Evolutionary conservation across 2,888 invertebrate genomes (phyloP).

Genomic region (Lacanobia oleracea): DNA sequence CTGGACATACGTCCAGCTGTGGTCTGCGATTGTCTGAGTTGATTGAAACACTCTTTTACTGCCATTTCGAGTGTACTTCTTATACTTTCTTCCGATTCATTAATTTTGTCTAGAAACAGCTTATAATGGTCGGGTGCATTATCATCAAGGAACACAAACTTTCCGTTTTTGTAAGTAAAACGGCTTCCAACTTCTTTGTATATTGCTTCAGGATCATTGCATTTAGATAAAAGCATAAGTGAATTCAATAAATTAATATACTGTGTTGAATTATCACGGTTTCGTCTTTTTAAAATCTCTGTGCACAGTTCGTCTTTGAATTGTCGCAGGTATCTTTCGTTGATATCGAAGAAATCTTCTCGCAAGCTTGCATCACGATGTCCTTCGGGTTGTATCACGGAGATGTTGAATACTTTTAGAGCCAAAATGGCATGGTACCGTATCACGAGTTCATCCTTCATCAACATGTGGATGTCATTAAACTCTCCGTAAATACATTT

Average conservation of each 20-base stretch:
- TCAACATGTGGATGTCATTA: conserved; percentile 13
- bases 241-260: too few species aligned
- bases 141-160: conserved; percentile 26
- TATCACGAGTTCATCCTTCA: conserved; percentile 40
- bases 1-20: too few species aligned
- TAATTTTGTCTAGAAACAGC: conserved; percentile 8
- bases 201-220: background rate
- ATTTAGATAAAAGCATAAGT: too few species aligned
- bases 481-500: background rate
- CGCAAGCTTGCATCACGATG: conserved; percentile 33
- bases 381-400: conserved; percentile 8
- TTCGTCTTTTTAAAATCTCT: conserved; percentile 20
- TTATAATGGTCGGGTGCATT: background rate
- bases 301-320: conserved; percentile 28
- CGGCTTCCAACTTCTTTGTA: background rate
- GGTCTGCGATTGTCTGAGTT: too few species aligned
- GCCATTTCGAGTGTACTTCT: conserved; percentile 21
- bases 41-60: conserved; percentile 18
- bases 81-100: conserved; percentile 11
- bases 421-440: conserved; percentile 46
- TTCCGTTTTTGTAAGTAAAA: conserved; percentile 14
- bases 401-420: conserved; percentile 32
- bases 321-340: conserved; percentile 5
- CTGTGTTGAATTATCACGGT: too few species aligned
- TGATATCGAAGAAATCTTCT: conserved; percentile 24